Base-by-base conservation (phyloP, 2,888 invertebrate species). In the Phymatocera aterrima region DNA sequence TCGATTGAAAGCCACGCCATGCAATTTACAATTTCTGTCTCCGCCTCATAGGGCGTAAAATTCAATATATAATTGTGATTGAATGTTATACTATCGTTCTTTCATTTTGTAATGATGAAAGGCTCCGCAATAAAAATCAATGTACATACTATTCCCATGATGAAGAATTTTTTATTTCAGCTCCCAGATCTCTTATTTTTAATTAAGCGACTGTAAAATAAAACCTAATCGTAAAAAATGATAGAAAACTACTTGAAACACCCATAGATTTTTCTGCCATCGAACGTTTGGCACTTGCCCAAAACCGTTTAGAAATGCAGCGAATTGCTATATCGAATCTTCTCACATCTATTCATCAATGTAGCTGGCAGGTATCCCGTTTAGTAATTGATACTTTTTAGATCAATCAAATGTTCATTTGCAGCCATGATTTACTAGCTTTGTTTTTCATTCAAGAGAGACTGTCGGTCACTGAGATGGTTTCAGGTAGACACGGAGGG, bases 191-290 rank as follows among this genome's bases (percentile, higher is more conserved):
- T 5, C 40, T 8, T 4, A 40, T 40, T 40, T 40, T 40, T 28
- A 24, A 21, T 4, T 31, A 18, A 12, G 68, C 8, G 24, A 61
- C 5, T 15, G 28, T 24, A 60, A 60, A 28, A 24, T 18, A 43
- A 24, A 46, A 43, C 21, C 1, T 43, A 24, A 37, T 31, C 54
- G 24, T 40, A 61, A 37, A 8, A 21, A 3, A 4, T 68, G 24
- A 24, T 4, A 46, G 10, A 3, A 40, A 15, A 24, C 28, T 57
- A 12, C 37, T 18, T 12, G 34, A 51, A 1, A 18, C 18, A 37
- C 51, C 51, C 51, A 72, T 72, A 72, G 72, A 72, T 72, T 72
- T 51, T 51, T 72, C 72, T 51, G 21, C 34, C 12, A 72, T 15
- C 12, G 15, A 51, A 31, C 6, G 72, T 10, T 72, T 72, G 72